Base-by-base conservation (phyloP, 2,888 invertebrate genomes). In the Dione vanillae region DNA sequence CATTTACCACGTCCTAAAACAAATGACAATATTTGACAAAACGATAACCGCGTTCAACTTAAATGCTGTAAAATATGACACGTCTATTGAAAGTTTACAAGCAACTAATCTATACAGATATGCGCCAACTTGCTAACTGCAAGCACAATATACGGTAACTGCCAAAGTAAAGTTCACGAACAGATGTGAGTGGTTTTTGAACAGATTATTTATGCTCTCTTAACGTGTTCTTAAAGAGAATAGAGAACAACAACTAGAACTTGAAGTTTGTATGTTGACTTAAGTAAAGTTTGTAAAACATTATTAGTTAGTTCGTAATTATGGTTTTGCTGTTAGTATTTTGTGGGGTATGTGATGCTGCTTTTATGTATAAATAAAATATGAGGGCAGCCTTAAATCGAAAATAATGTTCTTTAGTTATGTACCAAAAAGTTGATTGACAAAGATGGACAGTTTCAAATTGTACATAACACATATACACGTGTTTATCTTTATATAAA, bases 161-260 rank as follows among this genome's bases (percentile, higher is more conserved):
- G 58, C 59, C 40, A 16, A 59, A 67, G 58, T 67, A 49, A 49
- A 67, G 40, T 40, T 67, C 58, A 67, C 49, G 49, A 67, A 59
- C 67, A 59, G 67, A 67, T 67, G 67, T 67, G 49, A 59, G 67
- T 27, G 49, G 67, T 59, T 67, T 59, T 35, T 59, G 67, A 49
- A 67, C 59, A 59, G 16, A 67, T 59, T 59, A 67, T 51, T 67
- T 67, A 67, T 58, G 49, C 20, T 58, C 47, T 58, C 58, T 67
- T 58, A 58, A 49, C 59, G 58, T 58, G n/a, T 20, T 59, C 20
- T 27, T 59, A 59, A 43, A 43, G 47, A 58, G 41, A 58, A 58
- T 40, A 59, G 45, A n/a, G 40, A 67, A 49, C 64, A 20, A 64
- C 19, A 41, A 59, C 41, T 49, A 41, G 41, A 41, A 49, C 20